phyloP scores from a whole-genome alignment of 2,113 vertebrate species.

The Eublepharis macularius region DNA sequence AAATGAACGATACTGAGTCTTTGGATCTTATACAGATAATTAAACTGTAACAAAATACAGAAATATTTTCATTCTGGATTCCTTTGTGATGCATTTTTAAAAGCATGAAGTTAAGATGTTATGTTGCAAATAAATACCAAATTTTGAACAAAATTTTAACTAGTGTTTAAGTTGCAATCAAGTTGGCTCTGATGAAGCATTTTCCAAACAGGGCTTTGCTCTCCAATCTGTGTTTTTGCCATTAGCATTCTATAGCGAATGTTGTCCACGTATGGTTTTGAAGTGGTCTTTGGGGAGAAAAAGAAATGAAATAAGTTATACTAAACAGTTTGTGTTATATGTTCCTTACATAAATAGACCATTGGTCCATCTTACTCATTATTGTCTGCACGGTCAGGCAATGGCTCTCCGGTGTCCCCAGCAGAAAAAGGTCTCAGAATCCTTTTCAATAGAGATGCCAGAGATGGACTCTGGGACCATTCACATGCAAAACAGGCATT shows the following conservation, averaged over 20 bases:
- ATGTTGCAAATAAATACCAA: conserved; percentile 55
- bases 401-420: too few relatives aligned
- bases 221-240: conserved; percentile 81
- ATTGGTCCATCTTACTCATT: too few relatives aligned
- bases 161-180: conserved; percentile 41
- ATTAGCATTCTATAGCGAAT: conserved; percentile 79
- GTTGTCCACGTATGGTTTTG: conserved; percentile 80
- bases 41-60: background rate
- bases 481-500: too few relatives aligned
- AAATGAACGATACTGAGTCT: background rate
- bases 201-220: conserved; percentile 85
- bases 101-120: conserved; percentile 21
- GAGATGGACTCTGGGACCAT: too few relatives aligned
- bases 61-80: conserved; percentile 26
- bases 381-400: too few relatives aligned
- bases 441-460: too few relatives aligned
- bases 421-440: too few relatives aligned
- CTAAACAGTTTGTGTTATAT: background rate
- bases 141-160: conserved; percentile 19
- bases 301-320: conserved; percentile 27
- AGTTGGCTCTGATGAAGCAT: conserved; percentile 77
- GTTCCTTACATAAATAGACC: too few relatives aligned
- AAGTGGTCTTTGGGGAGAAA: conserved; percentile 80
- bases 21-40: background rate
- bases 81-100: conserved; percentile 29